Percentiles rank a stretch among this genome's conserved stretches.
Evolutionary conservation across 2,888 invertebrate genomes (phyloP).

Genomic region (Nomada hirtipes): DNA sequence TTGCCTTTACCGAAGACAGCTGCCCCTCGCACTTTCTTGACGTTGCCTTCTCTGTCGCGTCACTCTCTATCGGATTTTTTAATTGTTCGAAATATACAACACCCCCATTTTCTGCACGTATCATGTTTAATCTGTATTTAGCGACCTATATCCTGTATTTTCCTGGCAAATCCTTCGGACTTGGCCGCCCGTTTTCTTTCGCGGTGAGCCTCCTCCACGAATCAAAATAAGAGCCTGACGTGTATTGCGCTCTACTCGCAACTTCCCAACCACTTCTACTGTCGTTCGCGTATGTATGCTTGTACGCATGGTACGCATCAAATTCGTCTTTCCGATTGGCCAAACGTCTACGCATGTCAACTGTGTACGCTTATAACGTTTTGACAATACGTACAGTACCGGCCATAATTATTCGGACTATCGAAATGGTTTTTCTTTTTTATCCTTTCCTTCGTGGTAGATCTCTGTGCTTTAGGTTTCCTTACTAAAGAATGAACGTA

Average conservation of each 20-base stretch:
- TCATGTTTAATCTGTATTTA: conserved; percentile 63
- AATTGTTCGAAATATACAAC: conserved; percentile 50
- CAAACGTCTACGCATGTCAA: conserved; percentile 37
- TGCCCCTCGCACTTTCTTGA: conserved; percentile 74
- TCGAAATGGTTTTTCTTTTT: too few species aligned
- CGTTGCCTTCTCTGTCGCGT: conserved; percentile 58
- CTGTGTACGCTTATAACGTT: conserved; percentile 8
- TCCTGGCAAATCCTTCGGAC: conserved; percentile 38
- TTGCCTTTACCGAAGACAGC: conserved; percentile 72
- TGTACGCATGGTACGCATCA: conserved; percentile 59
- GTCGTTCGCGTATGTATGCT: conserved; percentile 43
- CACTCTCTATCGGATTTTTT: conserved; percentile 48
- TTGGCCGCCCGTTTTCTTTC: conserved; percentile 37
- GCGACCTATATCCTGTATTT: conserved; percentile 41
- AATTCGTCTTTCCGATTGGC: conserved; percentile 54
- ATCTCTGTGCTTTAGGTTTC: too few species aligned
- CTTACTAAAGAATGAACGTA: too few species aligned
- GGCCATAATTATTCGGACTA: not conserved
- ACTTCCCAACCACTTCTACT: conserved; percentile 59
- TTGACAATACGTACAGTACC: conserved; percentile 7
- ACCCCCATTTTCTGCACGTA: conserved; percentile 64
- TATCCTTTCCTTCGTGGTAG: too few species aligned
- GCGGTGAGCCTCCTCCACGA: conserved; percentile 58
- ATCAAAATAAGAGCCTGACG: conserved; percentile 63
- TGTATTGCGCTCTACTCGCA: conserved; percentile 62